Base-by-base conservation (phyloP, 1,140 invertebrate species). In the Zelostemma sp. region DNA sequence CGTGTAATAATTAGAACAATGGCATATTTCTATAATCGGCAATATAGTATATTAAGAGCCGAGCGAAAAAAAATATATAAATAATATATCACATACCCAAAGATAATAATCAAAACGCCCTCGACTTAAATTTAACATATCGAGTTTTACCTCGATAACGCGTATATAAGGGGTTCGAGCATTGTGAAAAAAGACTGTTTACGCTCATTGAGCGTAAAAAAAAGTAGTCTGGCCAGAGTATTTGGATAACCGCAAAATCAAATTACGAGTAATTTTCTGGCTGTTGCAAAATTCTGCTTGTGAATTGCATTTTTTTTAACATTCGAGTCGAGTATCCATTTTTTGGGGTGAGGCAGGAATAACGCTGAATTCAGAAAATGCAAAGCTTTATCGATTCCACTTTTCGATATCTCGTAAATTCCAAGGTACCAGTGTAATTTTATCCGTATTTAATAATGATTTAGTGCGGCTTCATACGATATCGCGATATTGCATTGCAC, bases 1-100 rank as follows among this genome's bases (percentile, higher is more conserved):
- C 43, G 17, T 46, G 43, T n/a, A n/a, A n/a, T 46, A 46, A 46
- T 46, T 46, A 46, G 43, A 19, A 46, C 43, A 19, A 19, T 46
- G n/a, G 18, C 43, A n/a, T 17, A 2, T 17, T 46, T 14, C 21
- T 19, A 46, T 19, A 19, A 46, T 46, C 17, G 43, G 43, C 43
- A 18, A 43, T 46, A 46, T 9, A 17, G 21, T 6, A 17, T n/a
- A 17, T 2, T 46, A 17, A 19, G 43, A 19, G 43, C n/a, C n/a
- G n/a, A n/a, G n/a, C n/a, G n/a, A n/a, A n/a, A n/a, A n/a, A n/a
- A n/a, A n/a, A n/a, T n/a, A n/a, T n/a, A n/a, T n/a, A n/a, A n/a
- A n/a, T n/a, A n/a, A n/a, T n/a, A n/a, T n/a, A n/a, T n/a, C n/a
- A n/a, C n/a, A n/a, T n/a, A n/a, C n/a, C n/a, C n/a, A n/a, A 19